These are phyloP conservation scores for Drosophila ercepeae DNA, from an alignment of 1,140 invertebrate species.

Conservation along the genomic window DNA sequence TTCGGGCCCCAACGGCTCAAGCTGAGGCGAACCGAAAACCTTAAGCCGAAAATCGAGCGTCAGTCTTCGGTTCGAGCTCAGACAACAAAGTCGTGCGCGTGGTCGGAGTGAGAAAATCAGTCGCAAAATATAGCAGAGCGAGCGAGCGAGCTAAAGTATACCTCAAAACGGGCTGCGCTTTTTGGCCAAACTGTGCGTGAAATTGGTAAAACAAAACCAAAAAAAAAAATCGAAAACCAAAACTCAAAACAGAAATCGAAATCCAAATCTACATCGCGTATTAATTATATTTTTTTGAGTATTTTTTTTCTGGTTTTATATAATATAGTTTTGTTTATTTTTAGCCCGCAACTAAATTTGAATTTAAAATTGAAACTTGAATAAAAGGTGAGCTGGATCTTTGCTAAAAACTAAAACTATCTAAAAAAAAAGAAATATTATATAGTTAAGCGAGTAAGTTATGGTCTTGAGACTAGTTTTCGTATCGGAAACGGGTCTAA, in stretches of 20 bases:
- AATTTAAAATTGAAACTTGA: conserved; percentile 28
- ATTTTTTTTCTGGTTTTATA: conserved; percentile 23
- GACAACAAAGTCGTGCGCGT: conserved; percentile 41
- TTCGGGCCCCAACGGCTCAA: conserved; percentile 1
- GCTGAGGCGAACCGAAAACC: neutral
- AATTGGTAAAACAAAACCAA: conserved; percentile 66
- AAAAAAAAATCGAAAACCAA: conserved; percentile 14
- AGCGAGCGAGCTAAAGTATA: no score
- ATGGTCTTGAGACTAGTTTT: neutral
- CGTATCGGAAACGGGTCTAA: neutral
- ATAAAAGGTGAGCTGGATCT: conserved; percentile 26
- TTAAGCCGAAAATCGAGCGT: conserved; percentile 29
- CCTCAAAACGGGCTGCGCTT: no score
- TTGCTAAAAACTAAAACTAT: neutral
- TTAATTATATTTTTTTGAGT: conserved; percentile 13
- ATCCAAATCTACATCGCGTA: conserved; percentile 6
- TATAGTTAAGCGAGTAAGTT: neutral
- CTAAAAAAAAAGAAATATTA: neutral
- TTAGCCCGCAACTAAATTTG: conserved; percentile 19
- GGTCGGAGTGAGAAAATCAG: conserved; percentile 3
- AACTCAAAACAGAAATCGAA: conserved; percentile 36
- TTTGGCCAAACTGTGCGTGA: conserved; percentile 68
- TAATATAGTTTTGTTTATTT: conserved; percentile 17
- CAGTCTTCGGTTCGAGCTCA: conserved; percentile 70
- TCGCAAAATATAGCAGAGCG: no score